These are phyloP conservation scores for Darevskia nairensis DNA, from an alignment of 2,797 vertebrate species.

Conservation along the genomic window DNA sequence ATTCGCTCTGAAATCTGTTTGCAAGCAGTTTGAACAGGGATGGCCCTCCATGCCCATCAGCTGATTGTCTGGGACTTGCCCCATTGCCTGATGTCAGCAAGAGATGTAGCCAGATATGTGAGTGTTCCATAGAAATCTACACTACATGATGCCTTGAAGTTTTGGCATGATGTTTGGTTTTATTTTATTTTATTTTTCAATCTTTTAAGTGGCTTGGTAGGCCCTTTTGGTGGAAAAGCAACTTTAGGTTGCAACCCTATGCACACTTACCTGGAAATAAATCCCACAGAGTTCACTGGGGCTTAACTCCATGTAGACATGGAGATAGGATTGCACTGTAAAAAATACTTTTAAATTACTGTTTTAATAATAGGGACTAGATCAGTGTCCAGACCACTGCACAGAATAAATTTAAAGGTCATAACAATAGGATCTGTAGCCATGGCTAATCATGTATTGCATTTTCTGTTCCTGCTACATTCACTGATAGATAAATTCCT, in stretches of 20 bases:
- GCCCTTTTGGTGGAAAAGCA: not conserved
- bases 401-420: conserved; percentile 46
- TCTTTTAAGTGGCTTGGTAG: no score
- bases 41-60: no score
- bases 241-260: not conserved
- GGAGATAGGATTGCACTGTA: not conserved
- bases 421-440: conserved; percentile 40
- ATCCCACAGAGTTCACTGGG: no score
- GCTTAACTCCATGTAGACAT: no score
- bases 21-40: no score
- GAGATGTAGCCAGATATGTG: not conserved
- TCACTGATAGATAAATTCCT: not conserved
- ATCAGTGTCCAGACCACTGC: conserved; percentile 31
- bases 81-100: not conserved
- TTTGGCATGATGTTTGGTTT: no score
- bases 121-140: not conserved
- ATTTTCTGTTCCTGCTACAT: conserved; percentile 39
- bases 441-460: conserved; percentile 24
- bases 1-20: no score
- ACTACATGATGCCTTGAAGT: not conserved
- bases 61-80: not conserved
- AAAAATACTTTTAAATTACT: not conserved
- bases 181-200: no score
- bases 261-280: no score
- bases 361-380: conserved; percentile 8